phyloP scores from a whole-genome alignment of 2,113 vertebrate genomes.

The Plectropomus leopardus region DNA sequence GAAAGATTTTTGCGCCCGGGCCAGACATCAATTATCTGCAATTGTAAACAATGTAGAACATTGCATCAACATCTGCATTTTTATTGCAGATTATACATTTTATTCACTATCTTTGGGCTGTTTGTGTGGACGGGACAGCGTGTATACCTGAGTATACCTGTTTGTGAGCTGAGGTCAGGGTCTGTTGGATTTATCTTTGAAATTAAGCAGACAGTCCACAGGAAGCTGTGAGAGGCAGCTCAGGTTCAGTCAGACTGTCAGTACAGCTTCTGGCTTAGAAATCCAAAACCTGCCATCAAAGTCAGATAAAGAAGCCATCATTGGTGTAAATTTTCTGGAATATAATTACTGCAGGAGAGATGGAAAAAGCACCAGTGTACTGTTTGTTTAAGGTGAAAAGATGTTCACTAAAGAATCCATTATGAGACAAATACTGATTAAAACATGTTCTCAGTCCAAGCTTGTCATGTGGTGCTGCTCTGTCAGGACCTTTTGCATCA shows the following conservation, averaged over 20 bases:
- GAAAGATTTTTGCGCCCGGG: too few species aligned
- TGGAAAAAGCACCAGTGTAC: not conserved
- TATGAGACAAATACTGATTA: slow-evolving; percentile 4
- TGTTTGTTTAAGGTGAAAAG: not conserved
- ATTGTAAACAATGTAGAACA: too few species aligned
- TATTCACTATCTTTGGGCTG: too few species aligned
- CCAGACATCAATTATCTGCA: too few species aligned
- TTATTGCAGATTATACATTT: too few species aligned
- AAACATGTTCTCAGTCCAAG: too few species aligned
- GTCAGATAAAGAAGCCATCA: slow-evolving; percentile 27
- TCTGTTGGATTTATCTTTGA: slow-evolving; percentile 50
- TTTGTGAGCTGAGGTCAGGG: slow-evolving; percentile 43
- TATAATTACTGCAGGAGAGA: not conserved
- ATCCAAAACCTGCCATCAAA: slow-evolving; percentile 45
- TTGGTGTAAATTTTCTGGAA: not conserved
- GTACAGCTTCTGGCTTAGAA: slow-evolving; percentile 28
- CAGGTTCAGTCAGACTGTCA: slow-evolving; percentile 46
- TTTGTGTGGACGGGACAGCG: not conserved
- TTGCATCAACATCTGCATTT: too few species aligned
- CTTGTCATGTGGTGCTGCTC: too few species aligned
- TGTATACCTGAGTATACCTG: slow-evolving; percentile 21
- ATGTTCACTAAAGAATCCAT: not conserved
- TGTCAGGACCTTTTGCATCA: too few species aligned
- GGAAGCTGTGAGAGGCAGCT: slow-evolving; percentile 57
- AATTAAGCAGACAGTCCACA: slow-evolving; percentile 38